Base-by-base conservation (phyloP, 2,888 invertebrate genomes). In the Diaprepes abbreviatus region DNA sequence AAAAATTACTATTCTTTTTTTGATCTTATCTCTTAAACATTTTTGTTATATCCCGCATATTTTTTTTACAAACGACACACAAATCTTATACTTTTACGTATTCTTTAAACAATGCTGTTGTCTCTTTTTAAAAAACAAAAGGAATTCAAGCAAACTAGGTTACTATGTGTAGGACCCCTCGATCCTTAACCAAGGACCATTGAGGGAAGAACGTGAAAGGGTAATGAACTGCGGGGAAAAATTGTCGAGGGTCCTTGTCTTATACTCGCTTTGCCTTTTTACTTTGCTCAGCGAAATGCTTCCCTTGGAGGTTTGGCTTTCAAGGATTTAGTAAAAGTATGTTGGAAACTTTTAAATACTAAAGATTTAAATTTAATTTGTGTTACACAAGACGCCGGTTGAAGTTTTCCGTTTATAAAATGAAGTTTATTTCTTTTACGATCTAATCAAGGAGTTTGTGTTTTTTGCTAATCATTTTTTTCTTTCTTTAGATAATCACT, bases 201-300 rank as follows among this genome's bases (percentile, higher is more conserved):
- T 45, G 58, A 69, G 63, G 48, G 28, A 58, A 71, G 21, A 40
- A 28, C 45, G 67, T 35, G 57, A 70, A 73, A 70, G 72, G 72
- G 70, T 73, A 73, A 73, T 67, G 72, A 73, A 73, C 72, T 69
- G 40, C 43, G 58, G 60, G 63, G 19, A 63, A 70, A 66, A 70
- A 66, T 66, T 52, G 62, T 60, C 70, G 31, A 62, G 54, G 33
- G 63, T 55, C 66, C 66, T 72, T 70, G 66, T 72, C 66, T 72
- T 63, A 58, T 40, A 54, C 64, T 69, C 67, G 63, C 67, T 64
- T 65, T 68, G 65, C 68, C 70, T 68, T 68, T 67, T 68, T 66
- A 54, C 54, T 24, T 60, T 54, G 35, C 36, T 35, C 59, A 50
- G 60, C 59, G 43, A 50, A 59, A 60, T 36, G 67, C 67, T 59